phyloP scores from a whole-genome alignment of 2,888 invertebrate species.

The Drosophila nr. perissopoda region DNA sequence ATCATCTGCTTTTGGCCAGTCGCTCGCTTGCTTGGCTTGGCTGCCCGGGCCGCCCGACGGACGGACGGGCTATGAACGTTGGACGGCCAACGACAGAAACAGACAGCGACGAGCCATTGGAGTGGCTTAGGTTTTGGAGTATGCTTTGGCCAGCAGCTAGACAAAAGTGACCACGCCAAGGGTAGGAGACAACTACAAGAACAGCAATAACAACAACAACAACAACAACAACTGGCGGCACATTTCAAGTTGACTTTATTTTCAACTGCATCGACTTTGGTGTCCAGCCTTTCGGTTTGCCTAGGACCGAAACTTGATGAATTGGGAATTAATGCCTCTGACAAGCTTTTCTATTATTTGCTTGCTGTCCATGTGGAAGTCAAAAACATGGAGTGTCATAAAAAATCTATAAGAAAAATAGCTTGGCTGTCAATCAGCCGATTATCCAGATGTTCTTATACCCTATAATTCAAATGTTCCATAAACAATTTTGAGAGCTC shows the following conservation, averaged over 20 bases:
- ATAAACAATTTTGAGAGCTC: neutral
- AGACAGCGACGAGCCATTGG: slow-evolving; percentile 75
- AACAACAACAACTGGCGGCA: slow-evolving; percentile 60
- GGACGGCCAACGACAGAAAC: slow-evolving; percentile 63
- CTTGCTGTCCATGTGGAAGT: slow-evolving; percentile 29
- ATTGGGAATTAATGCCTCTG: slow-evolving; percentile 85
- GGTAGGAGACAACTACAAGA: slow-evolving; percentile 64
- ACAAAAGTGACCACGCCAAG: slow-evolving; percentile 59
- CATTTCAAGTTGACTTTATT: slow-evolving; percentile 81
- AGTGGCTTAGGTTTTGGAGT: slow-evolving; percentile 78
- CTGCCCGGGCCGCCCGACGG: slow-evolving; percentile 18
- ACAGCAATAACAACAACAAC: slow-evolving; percentile 5
- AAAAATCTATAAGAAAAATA: slow-evolving; percentile 35
- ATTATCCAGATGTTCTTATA: slow-evolving; percentile 11
- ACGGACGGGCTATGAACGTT: neutral
- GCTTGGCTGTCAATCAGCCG: slow-evolving; percentile 38
- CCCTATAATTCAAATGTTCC: neutral
- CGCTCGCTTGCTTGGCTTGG: slow-evolving; percentile 56
- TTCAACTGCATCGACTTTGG: slow-evolving; percentile 60
- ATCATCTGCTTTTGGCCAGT: slow-evolving; percentile 81
- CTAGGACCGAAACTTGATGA: slow-evolving; percentile 83
- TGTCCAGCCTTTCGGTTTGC: slow-evolving; percentile 37
- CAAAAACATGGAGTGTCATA: slow-evolving; percentile 42
- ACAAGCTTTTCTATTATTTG: slow-evolving; percentile 75
- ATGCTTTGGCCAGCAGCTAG: slow-evolving; percentile 64